Evolutionary conservation across 2,797 vertebrate genomes (phyloP).

Genomic region (Okamejei kenojei): DNA sequence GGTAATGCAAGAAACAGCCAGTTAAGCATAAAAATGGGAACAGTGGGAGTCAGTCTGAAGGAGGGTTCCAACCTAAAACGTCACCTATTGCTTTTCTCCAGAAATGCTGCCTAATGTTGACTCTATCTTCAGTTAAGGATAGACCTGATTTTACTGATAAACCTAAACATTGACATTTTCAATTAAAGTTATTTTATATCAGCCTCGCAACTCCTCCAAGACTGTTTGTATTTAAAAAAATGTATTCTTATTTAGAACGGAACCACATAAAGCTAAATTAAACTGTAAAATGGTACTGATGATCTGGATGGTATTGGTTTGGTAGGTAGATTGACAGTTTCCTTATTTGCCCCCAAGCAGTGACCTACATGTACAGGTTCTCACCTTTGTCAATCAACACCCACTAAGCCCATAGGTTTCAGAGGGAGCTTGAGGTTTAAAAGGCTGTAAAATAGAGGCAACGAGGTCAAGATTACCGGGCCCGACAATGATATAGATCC

Average conservation of each 20-base stretch:
- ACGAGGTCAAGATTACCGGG: background rate
- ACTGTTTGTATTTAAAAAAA: background rate
- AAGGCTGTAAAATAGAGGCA: background rate
- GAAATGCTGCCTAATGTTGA: too few relatives aligned
- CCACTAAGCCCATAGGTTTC: background rate
- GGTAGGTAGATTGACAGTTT: background rate
- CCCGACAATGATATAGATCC: background rate
- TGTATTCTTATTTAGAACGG: background rate
- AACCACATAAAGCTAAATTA: background rate
- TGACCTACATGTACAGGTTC: background rate
- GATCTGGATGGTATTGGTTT: background rate
- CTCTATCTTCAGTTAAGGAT: too few relatives aligned
- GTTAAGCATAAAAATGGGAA: background rate
- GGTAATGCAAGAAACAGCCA: background rate
- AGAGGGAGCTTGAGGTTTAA: background rate
- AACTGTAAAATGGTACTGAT: background rate
- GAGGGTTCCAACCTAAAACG: too few relatives aligned
- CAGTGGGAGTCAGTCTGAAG: too few relatives aligned
- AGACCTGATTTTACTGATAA: background rate
- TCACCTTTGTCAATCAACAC: background rate
- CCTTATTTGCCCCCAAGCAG: slow-evolving; percentile 2
- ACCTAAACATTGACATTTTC: background rate
- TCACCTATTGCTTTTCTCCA: too few relatives aligned
- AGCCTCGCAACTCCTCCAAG: background rate
- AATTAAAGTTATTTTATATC: background rate